Percentiles rank a stretch among this genome's conserved stretches.
phyloP scores from a whole-genome alignment of 2,797 vertebrate species.

The Miichthys miiuy region DNA sequence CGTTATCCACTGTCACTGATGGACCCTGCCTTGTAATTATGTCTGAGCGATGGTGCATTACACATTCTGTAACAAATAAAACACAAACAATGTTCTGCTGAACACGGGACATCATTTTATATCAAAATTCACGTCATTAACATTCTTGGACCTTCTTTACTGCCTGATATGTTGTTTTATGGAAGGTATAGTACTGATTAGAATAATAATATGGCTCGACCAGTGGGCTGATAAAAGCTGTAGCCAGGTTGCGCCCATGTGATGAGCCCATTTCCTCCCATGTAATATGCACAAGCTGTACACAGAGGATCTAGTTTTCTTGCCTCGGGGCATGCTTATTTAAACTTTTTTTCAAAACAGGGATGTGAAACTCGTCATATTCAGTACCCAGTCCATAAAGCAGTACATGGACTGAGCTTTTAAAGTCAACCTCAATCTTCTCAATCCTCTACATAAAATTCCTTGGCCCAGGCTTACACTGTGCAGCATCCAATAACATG shows the following conservation, averaged over 20 bases:
- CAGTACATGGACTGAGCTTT: slow-evolving; percentile 10
- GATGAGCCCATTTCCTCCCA: background rate
- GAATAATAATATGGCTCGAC: slow-evolving; percentile 25
- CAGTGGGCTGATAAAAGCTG: slow-evolving; percentile 1
- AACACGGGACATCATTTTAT: slow-evolving; percentile 33
- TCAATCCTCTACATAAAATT: slow-evolving; percentile 51
- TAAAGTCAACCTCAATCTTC: slow-evolving; percentile 29
- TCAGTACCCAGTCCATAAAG: slow-evolving; percentile 12
- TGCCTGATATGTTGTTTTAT: slow-evolving; percentile 33
- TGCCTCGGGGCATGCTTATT: slow-evolving; percentile 6
- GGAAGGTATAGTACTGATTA: slow-evolving; percentile 8
- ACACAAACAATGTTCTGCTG: slow-evolving; percentile 38
- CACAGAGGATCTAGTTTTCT: slow-evolving; percentile 1
- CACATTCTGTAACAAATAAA: slow-evolving; percentile 58
- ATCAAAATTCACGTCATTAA: slow-evolving; percentile 58
- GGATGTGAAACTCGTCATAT: slow-evolving; percentile 17
- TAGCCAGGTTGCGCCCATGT: background rate
- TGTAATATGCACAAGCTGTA: slow-evolving; percentile 2
- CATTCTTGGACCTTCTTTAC: slow-evolving; percentile 55
- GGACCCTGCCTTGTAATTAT: slow-evolving; percentile 72
- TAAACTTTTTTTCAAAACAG: slow-evolving; percentile 16
- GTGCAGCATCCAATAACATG: slow-evolving; percentile 64
- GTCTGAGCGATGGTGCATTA: slow-evolving; percentile 44
- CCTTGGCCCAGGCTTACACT: slow-evolving; percentile 41
- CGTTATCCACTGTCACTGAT: slow-evolving; percentile 68